Conservation (phyloP, 2,888 invertebrate genomes). For the Bruchidius siliquastri region DNA sequence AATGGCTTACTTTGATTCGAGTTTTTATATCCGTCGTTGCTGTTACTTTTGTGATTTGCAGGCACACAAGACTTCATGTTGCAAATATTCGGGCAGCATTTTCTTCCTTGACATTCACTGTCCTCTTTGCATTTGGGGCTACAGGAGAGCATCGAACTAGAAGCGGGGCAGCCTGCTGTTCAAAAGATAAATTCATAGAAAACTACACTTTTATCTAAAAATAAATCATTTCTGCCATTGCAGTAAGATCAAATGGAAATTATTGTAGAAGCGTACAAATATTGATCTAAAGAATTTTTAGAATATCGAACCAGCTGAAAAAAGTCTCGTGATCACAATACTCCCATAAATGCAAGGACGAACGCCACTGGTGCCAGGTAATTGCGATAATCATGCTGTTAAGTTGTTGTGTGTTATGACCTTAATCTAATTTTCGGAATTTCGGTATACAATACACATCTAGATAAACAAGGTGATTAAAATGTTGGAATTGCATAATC, state of each 20-base stretch:
- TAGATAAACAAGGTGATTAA: not conserved
- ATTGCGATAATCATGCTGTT: not conserved
- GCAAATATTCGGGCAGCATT: slow-evolving; percentile 67
- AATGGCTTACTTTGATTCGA: slow-evolving; percentile 22
- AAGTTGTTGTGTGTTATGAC: not conserved
- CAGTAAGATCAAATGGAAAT: too few relatives aligned
- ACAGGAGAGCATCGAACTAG: slow-evolving; percentile 61
- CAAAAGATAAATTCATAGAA: slow-evolving; percentile 2
- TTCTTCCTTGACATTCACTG: slow-evolving; percentile 61
- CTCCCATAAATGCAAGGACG: too few relatives aligned
- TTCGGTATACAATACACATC: not conserved
- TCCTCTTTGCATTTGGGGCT: slow-evolving; percentile 65
- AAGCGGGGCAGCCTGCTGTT: slow-evolving; percentile 56
- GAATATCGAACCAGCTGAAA: too few relatives aligned
- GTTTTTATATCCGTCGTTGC: slow-evolving; percentile 29
- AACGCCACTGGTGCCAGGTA: not conserved
- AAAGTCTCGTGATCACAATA: too few relatives aligned
- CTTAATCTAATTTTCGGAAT: not conserved
- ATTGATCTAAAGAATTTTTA: too few relatives aligned
- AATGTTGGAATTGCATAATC: not conserved
- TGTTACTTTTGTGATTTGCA: slow-evolving; percentile 29
- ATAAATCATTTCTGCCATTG: too few relatives aligned
- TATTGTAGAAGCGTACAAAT: too few relatives aligned
- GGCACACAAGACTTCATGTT: slow-evolving; percentile 62
- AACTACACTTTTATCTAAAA: too few relatives aligned